Conservation (phyloP, 2,888 invertebrate species). For the Tipula helvola region DNA sequence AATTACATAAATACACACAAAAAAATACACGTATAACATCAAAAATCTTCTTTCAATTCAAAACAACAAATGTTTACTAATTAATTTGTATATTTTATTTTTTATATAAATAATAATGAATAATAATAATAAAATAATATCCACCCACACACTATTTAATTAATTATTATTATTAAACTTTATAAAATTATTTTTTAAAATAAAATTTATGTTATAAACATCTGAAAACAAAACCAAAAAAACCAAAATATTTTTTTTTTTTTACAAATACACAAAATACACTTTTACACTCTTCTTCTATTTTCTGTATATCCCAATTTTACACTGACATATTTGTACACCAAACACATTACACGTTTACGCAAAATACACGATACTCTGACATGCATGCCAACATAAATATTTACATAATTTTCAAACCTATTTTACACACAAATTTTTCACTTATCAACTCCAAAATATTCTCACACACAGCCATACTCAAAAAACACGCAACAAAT, state of each 20-base stretch:
- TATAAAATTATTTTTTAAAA: neutral
- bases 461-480: neutral
- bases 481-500: neutral
- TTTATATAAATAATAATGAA: neutral
- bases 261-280: neutral
- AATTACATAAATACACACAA: neutral
- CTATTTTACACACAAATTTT: neutral
- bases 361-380: neutral
- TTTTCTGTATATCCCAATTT: neutral
- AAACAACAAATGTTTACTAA: neutral
- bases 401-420: neutral
- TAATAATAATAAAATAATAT: constrained; percentile 4
- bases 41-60: neutral
- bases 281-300: neutral
- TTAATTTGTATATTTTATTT: neutral
- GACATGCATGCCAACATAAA: neutral
- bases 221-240: neutral
- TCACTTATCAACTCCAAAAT: neutral
- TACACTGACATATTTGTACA: neutral
- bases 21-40: neutral
- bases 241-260: neutral
- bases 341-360: neutral
- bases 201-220: neutral
- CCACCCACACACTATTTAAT: neutral
- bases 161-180: constrained; percentile 4